Evolutionary conservation across 2,797 vertebrate species (phyloP).

Genomic region (Hemibagrus guttatus): DNA sequence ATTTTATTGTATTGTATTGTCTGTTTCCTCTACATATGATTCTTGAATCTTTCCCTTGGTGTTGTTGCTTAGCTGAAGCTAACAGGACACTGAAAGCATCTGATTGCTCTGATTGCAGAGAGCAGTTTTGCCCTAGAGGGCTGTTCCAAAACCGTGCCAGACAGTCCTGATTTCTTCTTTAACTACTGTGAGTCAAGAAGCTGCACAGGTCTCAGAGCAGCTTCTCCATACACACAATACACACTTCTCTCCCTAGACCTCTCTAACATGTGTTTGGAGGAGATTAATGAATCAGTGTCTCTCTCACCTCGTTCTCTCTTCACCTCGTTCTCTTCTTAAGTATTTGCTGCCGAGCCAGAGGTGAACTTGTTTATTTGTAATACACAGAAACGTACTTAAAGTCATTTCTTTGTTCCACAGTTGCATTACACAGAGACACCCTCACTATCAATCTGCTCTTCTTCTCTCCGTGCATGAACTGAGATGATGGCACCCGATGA

Average conservation of each 20-base stretch:
- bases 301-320: neutral
- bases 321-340: neutral
- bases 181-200: constrained; percentile 31
- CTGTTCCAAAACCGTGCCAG: constrained; percentile 5
- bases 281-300: constrained; percentile 35
- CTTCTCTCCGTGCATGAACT: neutral
- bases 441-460: neutral
- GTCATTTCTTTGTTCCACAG: neutral
- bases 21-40: too few species aligned
- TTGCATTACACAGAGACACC: neutral
- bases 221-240: constrained; percentile 23
- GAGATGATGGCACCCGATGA: constrained; percentile 13
- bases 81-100: constrained; percentile 25
- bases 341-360: neutral
- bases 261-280: constrained; percentile 12
- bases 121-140: neutral
- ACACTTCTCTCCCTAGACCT: constrained; percentile 27
- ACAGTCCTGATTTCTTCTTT: constrained; percentile 28
- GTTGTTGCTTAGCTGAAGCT: neutral
- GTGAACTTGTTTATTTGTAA: neutral
- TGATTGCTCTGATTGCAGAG: neutral
- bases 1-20: too few species aligned
- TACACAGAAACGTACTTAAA: neutral
- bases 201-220: constrained; percentile 11
- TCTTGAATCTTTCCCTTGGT: neutral